These are phyloP conservation scores for Drosophila anomelani DNA, from an alignment of 2,888 invertebrate genomes.

Conservation along the genomic window DNA sequence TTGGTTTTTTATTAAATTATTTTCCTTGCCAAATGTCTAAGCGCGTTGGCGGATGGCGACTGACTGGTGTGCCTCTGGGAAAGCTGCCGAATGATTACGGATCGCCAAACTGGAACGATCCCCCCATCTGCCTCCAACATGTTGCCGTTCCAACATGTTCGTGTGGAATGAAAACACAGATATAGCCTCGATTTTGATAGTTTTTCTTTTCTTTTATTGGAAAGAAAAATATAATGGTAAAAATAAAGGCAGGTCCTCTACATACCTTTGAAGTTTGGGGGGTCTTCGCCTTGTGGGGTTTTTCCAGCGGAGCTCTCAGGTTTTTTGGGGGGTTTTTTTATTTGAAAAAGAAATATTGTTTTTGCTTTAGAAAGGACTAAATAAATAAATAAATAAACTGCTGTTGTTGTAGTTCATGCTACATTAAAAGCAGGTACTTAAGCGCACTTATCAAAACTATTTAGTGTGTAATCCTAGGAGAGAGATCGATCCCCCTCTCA, in stretches of 20 bases:
- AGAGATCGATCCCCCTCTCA: conserved; percentile 1
- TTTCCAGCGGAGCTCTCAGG: conserved; percentile 42
- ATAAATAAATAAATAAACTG: conserved; percentile 7
- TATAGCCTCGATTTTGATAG: conserved; percentile 5
- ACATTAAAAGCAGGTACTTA: conserved; percentile 48
- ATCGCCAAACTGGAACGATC: conserved; percentile 52
- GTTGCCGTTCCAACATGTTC: conserved; percentile 63
- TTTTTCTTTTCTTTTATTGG: neutral
- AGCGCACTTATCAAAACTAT: conserved; percentile 42
- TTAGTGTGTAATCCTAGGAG: conserved; percentile 31
- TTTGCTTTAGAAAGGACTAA: conserved; percentile 34
- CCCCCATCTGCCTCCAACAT: conserved; percentile 38
- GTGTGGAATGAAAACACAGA: conserved; percentile 49
- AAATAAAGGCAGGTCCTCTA: neutral
- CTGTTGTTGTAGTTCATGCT: conserved; percentile 6
- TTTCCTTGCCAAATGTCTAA: conserved; percentile 44
- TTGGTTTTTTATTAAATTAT: neutral
- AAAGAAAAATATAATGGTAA: neutral
- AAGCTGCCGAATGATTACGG: conserved; percentile 50
- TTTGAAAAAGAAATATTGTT: conserved; percentile 57
- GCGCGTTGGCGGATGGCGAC: conserved; percentile 54
- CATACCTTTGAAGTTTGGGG: conserved; percentile 43
- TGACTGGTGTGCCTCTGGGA: conserved; percentile 51
- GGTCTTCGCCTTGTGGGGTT: neutral
- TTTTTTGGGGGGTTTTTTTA: conserved; percentile 16